Evolutionary conservation across 1,140 invertebrate species (phyloP).

Genomic region (Helicoverpa zea): DNA sequence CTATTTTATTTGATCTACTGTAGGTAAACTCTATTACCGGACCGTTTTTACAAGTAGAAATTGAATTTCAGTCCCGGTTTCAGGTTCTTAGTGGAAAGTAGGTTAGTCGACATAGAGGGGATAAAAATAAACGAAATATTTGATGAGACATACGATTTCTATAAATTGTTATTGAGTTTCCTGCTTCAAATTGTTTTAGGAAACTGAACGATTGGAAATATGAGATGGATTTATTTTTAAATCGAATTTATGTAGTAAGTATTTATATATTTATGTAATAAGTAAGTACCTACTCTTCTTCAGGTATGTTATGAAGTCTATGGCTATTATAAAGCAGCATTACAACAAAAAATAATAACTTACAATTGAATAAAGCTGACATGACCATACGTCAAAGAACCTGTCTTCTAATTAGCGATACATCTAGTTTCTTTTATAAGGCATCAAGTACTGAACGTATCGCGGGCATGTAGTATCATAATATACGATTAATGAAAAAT

Average conservation of each 20-base stretch:
- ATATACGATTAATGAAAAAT: slow-evolving; percentile 82
- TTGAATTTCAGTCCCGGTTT: slow-evolving; percentile 78
- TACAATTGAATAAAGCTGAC: neutral
- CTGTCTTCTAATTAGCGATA: slow-evolving; percentile 33
- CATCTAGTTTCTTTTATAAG: slow-evolving; percentile 21
- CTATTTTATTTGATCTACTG: slow-evolving; percentile 80
- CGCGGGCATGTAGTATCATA: slow-evolving; percentile 55
- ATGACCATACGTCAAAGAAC: slow-evolving; percentile 3
- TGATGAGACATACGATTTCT: slow-evolving; percentile 11
- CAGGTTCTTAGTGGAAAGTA: slow-evolving; percentile 73
- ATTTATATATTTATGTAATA: neutral
- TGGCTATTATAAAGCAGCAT: neutral
- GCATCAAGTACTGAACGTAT: slow-evolving; percentile 24
- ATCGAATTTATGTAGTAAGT: neutral
- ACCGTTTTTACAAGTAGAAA: slow-evolving; percentile 83
- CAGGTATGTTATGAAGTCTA: neutral
- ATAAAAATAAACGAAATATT: slow-evolving; percentile 65
- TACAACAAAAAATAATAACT: slow-evolving; percentile 6
- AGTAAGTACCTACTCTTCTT: neutral
- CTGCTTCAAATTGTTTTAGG: slow-evolving; percentile 16
- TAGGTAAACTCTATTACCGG: slow-evolving; percentile 84
- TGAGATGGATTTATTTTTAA: neutral
- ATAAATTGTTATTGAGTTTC: slow-evolving; percentile 16
- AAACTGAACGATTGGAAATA: neutral
- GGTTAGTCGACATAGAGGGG: slow-evolving; percentile 72